Percentiles rank a stretch among this genome's conserved stretches.
phyloP scores from a whole-genome alignment of 2,797 vertebrate genomes.

The Lemur catta region DNA sequence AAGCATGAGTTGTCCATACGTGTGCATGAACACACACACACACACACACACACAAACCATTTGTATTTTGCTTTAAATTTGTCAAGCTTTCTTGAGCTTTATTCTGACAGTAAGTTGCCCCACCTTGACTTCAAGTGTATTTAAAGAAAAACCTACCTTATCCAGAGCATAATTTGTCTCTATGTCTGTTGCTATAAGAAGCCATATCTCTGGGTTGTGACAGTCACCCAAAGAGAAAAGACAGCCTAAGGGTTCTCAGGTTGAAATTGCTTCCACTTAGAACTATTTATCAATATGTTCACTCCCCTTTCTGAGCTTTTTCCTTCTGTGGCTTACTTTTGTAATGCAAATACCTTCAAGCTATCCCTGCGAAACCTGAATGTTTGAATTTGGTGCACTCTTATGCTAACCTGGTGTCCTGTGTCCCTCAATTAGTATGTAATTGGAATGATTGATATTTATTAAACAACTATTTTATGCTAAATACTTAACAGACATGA shows the following conservation, averaged over 20 bases:
- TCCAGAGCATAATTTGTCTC: conserved; percentile 42
- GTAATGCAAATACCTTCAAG: conserved; percentile 79
- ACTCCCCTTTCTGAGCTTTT: conserved; percentile 67
- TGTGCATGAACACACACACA: background rate
- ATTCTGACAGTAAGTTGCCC: background rate
- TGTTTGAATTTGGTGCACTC: conserved; percentile 34
- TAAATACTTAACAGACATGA: background rate
- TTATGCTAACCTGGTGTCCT: background rate
- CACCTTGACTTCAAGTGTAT: conserved; percentile 48
- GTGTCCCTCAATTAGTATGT: background rate
- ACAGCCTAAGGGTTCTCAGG: conserved; percentile 73
- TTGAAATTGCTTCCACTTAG: conserved; percentile 83
- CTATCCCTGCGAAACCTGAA: conserved; percentile 41
- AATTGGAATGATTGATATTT: background rate
- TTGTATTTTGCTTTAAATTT: background rate
- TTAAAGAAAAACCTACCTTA: conserved; percentile 28
- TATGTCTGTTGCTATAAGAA: conserved; percentile 51
- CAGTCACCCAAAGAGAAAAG: conserved; percentile 66
- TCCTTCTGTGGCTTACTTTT: conserved; percentile 62
- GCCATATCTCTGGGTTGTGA: conserved; percentile 54
- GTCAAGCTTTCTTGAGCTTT: background rate
- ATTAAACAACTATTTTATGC: background rate
- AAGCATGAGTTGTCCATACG: background rate
- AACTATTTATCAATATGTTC: conserved; percentile 83
- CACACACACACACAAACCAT: background rate